Conservation (phyloP, 1,140 invertebrate species). For the Bacillus rossius region DNA sequence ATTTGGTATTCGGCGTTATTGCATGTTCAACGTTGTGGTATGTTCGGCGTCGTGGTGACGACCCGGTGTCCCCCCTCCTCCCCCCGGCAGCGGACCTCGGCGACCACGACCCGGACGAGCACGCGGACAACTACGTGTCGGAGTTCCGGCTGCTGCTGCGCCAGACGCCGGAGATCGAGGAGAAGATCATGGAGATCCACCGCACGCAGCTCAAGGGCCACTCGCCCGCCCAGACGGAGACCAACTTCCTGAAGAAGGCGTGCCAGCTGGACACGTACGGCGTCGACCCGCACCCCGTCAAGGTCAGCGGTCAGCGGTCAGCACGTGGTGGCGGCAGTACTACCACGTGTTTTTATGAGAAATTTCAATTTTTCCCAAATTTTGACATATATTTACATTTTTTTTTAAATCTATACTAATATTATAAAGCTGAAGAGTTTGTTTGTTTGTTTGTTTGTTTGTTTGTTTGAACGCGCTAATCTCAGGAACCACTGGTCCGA, state of each 20-base stretch:
- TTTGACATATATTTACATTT: too few species aligned
- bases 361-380: too few species aligned
- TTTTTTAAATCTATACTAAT: too few species aligned
- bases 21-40: too few species aligned
- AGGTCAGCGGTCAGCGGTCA: conserved; percentile 70
- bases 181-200: conserved; percentile 85
- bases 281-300: conserved; percentile 96
- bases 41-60: too few species aligned
- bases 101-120: conserved; percentile 86
- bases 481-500: too few species aligned
- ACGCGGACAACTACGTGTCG: conserved; percentile 84
- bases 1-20: too few species aligned
- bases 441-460: too few species aligned
- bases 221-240: conserved; percentile 69
- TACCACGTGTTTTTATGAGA: too few species aligned
- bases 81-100: conserved; percentile 79
- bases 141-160: conserved; percentile 88
- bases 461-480: too few species aligned
- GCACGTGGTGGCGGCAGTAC: background rate
- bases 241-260: conserved; percentile 80
- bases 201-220: conserved; percentile 69
- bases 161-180: conserved; percentile 87
- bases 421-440: too few species aligned
- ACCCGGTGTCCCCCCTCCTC: too few species aligned
- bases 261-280: conserved; percentile 92